Conservation (phyloP, 2,888 invertebrate species). For the Atrina japonica region DNA sequence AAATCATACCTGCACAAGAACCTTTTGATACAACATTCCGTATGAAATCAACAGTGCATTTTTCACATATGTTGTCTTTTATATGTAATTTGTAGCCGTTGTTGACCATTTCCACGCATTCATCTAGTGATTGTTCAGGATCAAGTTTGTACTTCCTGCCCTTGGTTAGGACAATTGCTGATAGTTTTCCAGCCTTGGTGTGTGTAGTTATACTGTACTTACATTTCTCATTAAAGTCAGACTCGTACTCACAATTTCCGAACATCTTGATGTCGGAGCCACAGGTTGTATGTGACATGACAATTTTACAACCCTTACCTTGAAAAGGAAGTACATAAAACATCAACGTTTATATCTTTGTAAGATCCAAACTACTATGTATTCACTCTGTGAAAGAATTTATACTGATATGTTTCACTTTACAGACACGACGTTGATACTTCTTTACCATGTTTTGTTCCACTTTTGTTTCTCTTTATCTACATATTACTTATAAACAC, state of each 20-base stretch:
- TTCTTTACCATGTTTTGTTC: too few species aligned
- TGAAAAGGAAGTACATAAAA: too few species aligned
- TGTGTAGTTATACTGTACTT: constrained; percentile 4
- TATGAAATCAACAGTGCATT: constrained; percentile 17
- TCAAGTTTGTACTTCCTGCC: neutral
- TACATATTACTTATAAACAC: too few species aligned
- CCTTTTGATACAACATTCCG: constrained; percentile 9
- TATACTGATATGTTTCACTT: too few species aligned
- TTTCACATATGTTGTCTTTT: constrained; percentile 17
- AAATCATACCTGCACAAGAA: constrained; percentile 12
- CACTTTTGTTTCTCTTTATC: too few species aligned
- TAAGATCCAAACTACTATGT: too few species aligned
- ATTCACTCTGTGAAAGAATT: too few species aligned
- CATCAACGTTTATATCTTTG: too few species aligned
- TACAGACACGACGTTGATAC: too few species aligned
- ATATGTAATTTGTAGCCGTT: neutral
- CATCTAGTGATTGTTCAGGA: constrained; percentile 8
- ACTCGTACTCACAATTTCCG: constrained; percentile 20
- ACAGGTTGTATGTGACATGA: constrained; percentile 14
- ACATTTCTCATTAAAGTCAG: constrained; percentile 17
- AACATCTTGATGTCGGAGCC: constrained; percentile 12
- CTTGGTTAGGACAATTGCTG: neutral
- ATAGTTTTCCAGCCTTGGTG: neutral
- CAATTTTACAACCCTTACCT: constrained; percentile 4
- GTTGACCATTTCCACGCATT: constrained; percentile 11